Evolutionary conservation across 2,797 vertebrate species (phyloP), one percentile per base, ranked within the genome.

Genomic region (Diplodus sargus): DNA sequence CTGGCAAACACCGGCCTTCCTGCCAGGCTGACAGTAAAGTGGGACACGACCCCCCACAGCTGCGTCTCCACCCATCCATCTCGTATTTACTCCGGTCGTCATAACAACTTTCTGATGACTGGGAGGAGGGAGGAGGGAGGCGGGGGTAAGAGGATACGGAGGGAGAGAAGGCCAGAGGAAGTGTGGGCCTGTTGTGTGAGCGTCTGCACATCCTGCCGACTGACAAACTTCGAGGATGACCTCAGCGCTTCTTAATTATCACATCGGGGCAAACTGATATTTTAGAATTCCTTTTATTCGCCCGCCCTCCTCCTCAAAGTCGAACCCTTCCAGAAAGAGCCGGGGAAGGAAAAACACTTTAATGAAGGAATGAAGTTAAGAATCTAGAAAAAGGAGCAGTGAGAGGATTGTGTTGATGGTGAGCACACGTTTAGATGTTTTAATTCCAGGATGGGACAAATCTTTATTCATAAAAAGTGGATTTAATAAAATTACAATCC

Each of bases 101-200:
- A 90, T 82, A 85, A 82, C 91, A 90, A 88, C 87, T 74, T 71
- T 59, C 23, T 79, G 73, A 87, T 70, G 73, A 76, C 23, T 15
- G 22, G 70, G 77, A 53, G 2, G 59, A 7, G 28, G 34, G 56
- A 47, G 23, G 79, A 3, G 6, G 53, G 22, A 49, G 57, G 43
- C 0, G 52, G 60, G 22, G 23, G 77, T 76, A 82, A 85, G 70
- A 74, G 78, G 83, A 85, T 61, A 79, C 1, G 23, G 58, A 28
- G 20, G 56, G 2, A 45, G 2, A 45, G 9, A 68, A 69, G 81
- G 81, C 57, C 69, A 78, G 48, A 78, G 89, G 74, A 91, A 91
- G 88, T 65, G 78, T 62, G 57, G 69, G 74, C 61, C 13, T 34
- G 52, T 63, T 70, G 25, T 66, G 49, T 1, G 18, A 42, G 34